phyloP scores from a whole-genome alignment of 2,888 invertebrate genomes.

The Cyaniris semiargus region DNA sequence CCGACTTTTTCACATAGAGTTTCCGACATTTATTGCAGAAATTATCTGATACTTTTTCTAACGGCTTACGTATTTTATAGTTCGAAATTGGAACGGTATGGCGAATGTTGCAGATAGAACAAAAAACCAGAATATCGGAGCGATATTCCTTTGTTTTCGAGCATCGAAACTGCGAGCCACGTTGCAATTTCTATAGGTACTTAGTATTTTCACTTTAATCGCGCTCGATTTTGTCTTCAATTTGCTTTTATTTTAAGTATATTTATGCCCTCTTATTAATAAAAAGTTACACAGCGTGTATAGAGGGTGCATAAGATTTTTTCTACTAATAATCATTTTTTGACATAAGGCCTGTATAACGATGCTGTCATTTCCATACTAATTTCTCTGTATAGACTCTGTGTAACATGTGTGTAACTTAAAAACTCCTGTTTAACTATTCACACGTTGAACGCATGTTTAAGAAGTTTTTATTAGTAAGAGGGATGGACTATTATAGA shows the following conservation, averaged over 20 bases:
- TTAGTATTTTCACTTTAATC: not conserved
- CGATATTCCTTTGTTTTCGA: slow-evolving; percentile 25
- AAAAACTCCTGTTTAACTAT: too few species aligned
- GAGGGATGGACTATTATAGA: too few species aligned
- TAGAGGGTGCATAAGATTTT: too few species aligned
- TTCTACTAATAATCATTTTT: too few species aligned
- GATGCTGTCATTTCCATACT: too few species aligned
- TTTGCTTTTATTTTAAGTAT: not conserved
- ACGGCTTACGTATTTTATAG: slow-evolving; percentile 22
- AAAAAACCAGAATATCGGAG: slow-evolving; percentile 16
- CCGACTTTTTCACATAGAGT: slow-evolving; percentile 14
- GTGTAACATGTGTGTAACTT: too few species aligned
- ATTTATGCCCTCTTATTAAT: too few species aligned
- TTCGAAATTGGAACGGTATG: slow-evolving; percentile 18
- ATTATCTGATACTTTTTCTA: slow-evolving; percentile 22
- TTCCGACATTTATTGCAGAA: slow-evolving; percentile 21
- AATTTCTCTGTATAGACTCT: too few species aligned
- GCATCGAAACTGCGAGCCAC: slow-evolving; percentile 21
- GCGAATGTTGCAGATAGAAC: slow-evolving; percentile 16
- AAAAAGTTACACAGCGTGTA: too few species aligned
- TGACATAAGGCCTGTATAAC: too few species aligned
- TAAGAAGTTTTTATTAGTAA: too few species aligned
- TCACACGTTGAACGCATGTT: too few species aligned
- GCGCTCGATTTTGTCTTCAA: not conserved
- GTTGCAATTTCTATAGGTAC: slow-evolving; percentile 20